Base-by-base conservation (phyloP, 1,140 invertebrate species). In the Dendroctonus ponderosae region DNA sequence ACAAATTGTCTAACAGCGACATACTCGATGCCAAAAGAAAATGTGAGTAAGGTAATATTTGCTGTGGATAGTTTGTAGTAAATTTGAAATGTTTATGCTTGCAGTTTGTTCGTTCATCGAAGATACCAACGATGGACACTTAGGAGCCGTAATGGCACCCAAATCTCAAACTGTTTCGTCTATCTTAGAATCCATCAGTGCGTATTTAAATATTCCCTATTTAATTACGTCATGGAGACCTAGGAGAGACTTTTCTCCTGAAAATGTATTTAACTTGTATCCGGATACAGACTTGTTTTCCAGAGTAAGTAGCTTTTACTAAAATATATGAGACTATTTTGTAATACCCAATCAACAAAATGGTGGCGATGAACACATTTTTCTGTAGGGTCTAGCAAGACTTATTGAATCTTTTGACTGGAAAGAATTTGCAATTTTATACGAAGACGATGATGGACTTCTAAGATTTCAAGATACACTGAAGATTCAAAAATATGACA, bases 401-500 rank as follows among this genome's bases (percentile, higher is more conserved):
- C 80, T 94, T 41, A 83, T 93, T 5, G 82, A 86, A 68, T 83
- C 86, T 64, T 86, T 89, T 78, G 82, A 87, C 41, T 96, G 92
- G 92, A 85, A 85, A 84, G 83, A 54, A 40, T 95, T 91, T 71
- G 89, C 89, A 0, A 85, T 92, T 12, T 78, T 95, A 6, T 96
- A 95, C 75, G 90, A 96, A 76, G 83, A 87, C 41, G 86, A 91
- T 60, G 87, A 87, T 50, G 82, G 91, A 76, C 79, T 97, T 4
- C 85, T 92, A 48, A 83, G 91, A 52, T 81, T 97, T 11, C 91
- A 95, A 79, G 89, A 91, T 71, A 83, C 95, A 3, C 77, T 97
- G 5, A 90, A 91, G 78, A 80, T 86, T 61, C 83, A 87, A 49
- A 71, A 79, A 65, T 76, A 82, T 78, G 72, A 79, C 70, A 82